Evolutionary conservation across 2,113 vertebrate species (phyloP).

Genomic region (Pao palembangensis): DNA sequence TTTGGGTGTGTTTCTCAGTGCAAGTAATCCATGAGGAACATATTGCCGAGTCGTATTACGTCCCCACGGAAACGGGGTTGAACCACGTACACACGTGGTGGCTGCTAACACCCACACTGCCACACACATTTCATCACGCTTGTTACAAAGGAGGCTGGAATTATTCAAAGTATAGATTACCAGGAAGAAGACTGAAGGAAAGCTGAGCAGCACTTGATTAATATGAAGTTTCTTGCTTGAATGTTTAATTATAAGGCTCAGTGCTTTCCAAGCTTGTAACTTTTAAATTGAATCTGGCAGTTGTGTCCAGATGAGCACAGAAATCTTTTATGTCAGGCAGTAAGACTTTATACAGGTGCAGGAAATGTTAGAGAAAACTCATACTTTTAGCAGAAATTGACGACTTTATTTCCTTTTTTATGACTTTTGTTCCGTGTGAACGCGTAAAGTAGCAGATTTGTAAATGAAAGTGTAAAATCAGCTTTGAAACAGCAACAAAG

Average conservation of each 20-base stretch:
- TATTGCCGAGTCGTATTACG: constrained; percentile 23
- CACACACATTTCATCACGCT: background rate
- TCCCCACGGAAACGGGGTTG: constrained; percentile 6
- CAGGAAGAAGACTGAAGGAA: constrained; percentile 16
- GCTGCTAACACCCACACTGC: constrained; percentile 6
- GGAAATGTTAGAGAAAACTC: no score
- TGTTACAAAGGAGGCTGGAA: background rate
- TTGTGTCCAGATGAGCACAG: constrained; percentile 19
- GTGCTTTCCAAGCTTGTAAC: constrained; percentile 54
- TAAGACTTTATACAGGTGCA: constrained; percentile 4
- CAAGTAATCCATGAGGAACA: constrained; percentile 54
- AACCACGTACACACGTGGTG: background rate
- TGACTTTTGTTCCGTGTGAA: no score
- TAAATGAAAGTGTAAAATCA: no score
- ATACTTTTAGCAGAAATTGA: no score
- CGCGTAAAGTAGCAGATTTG: no score
- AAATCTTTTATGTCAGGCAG: constrained; percentile 38
- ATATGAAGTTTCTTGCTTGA: constrained; percentile 60
- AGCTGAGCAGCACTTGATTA: constrained; percentile 40
- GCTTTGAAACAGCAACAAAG: no score
- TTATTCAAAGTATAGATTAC: constrained; percentile 16
- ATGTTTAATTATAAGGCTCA: constrained; percentile 63
- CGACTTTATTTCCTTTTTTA: no score
- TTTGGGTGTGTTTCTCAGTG: constrained; percentile 21
- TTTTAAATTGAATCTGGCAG: constrained; percentile 52